Evolutionary conservation across 23 tunicate species (phyloP), one percentile per base, ranked within the genome.

Genomic region (Trididemnum nubilum): DNA sequence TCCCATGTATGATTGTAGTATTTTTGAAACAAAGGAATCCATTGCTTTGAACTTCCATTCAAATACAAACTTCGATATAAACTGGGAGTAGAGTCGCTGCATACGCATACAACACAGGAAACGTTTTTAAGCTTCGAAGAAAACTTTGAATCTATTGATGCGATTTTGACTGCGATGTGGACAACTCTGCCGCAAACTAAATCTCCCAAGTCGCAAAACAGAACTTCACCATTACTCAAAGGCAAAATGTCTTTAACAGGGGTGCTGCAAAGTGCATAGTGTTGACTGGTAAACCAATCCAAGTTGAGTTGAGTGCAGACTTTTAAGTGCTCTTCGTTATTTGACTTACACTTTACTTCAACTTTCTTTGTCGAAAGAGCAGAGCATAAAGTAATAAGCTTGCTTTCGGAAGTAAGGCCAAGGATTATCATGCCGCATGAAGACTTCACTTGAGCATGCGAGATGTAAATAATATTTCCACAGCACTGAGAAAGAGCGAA

Each of bases 1-100:
- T 87, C 80, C 91, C 91, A 87, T 34, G 29, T 39, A 65, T 80
- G 52, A 35, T 80, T 38, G 24, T n/a, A 26, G 35, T 49, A 80
- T 51, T 70, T 37, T 22, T 38, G 58, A 30, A 87, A 50, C n/a
- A 52, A 51, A 31, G 38, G 51, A 2, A 37, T 36, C 91, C 91
- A 87, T 15, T 30, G 0, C 23, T 65, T 39, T 25, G 91, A 77
- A 64, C 91, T 87, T 0, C 91, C 91, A 63, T 87, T 84, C 65
- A 87, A 60, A 52, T 66, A 36, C 21, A 87, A 59, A 3, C 31
- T 44, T 25, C 80, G 40, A 37, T 34, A 39, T 21, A 0, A 4
- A 15, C 22, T 2, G 28, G 57, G 65, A 12, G 19, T 4, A 9
- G 31, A 7, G 2, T 58, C 60, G 66, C 3, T 80, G 29, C 38